Evolutionary conservation across 2,113 vertebrate genomes (phyloP).

Genomic region (Cebidichthys violaceus): DNA sequence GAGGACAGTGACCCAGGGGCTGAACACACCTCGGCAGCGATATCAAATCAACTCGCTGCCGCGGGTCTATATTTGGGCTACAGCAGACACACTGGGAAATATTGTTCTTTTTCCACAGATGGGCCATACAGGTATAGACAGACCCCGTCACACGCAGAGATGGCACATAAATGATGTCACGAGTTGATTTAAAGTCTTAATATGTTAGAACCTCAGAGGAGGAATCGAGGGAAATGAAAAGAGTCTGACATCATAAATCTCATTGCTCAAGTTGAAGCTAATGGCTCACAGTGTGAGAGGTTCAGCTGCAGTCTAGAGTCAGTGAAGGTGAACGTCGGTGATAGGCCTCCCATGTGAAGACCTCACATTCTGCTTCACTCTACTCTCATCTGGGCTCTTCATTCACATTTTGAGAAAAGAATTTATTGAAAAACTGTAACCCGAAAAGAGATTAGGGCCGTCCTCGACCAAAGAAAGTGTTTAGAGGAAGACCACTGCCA

Average conservation of each 20-base stretch:
- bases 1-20: constrained; percentile 60
- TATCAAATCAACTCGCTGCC: constrained; percentile 53
- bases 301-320: neutral
- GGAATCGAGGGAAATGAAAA: constrained; percentile 8
- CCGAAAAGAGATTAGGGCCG: neutral
- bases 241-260: neutral
- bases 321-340: constrained; percentile 11
- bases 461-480: too few relatives aligned
- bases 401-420: neutral
- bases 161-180: constrained; percentile 14
- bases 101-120: constrained; percentile 13
- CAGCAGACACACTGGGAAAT: constrained; percentile 28
- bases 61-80: constrained; percentile 53
- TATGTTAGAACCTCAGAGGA: constrained; percentile 5
- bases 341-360: constrained; percentile 8
- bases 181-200: constrained; percentile 52
- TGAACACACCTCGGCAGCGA: constrained; percentile 49
- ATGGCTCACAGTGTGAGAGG: neutral
- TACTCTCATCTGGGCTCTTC: neutral
- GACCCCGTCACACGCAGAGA: neutral
- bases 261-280: neutral
- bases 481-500: too few relatives aligned
- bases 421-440: neutral
- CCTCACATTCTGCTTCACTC: neutral
- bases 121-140: neutral